Evolutionary conservation across 1,140 invertebrate genomes (phyloP).

Genomic region (Trichogramma pretiosum): DNA sequence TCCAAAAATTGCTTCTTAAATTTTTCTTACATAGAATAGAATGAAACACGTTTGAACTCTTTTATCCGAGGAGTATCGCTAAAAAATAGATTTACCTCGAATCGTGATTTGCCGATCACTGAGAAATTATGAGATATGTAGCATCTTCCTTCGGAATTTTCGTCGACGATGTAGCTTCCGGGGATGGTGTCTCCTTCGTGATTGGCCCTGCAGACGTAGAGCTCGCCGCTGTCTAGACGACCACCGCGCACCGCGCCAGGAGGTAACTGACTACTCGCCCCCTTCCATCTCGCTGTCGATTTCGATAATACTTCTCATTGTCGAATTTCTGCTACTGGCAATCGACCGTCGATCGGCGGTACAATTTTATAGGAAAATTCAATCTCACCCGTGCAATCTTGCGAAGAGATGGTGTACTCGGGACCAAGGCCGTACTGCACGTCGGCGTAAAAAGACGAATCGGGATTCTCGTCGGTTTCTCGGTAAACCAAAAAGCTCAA

Average conservation of each 20-base stretch:
- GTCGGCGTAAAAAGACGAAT: conserved; percentile 7
- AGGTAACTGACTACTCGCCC: conserved; percentile 4
- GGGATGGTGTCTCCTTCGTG: conserved; percentile 12
- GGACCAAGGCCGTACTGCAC: conserved; percentile 16
- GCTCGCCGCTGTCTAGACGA: neutral
- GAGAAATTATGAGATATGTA: conserved; percentile 7
- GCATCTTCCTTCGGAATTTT: conserved; percentile 6
- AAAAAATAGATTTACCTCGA: conserved; percentile 4
- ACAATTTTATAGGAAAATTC: neutral
- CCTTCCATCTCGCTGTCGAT: conserved; percentile 10
- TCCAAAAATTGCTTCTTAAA: too few relatives aligned
- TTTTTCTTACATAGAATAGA: too few relatives aligned
- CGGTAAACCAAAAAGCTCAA: conserved; percentile 11
- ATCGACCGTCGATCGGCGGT: neutral
- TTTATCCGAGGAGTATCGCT: too few relatives aligned
- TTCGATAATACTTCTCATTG: neutral
- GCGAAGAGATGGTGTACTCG: conserved; percentile 11
- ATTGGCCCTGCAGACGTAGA: conserved; percentile 13
- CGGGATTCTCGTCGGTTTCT: conserved; percentile 5
- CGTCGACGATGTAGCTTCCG: conserved; percentile 7
- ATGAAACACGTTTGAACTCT: too few relatives aligned
- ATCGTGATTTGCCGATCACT: conserved; percentile 10
- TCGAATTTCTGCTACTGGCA: neutral
- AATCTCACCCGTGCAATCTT: conserved; percentile 12
- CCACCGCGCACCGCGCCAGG: conserved; percentile 10